phyloP scores from a whole-genome alignment of 92 coral and sea anemone genomes.

The Montipora capitata region DNA sequence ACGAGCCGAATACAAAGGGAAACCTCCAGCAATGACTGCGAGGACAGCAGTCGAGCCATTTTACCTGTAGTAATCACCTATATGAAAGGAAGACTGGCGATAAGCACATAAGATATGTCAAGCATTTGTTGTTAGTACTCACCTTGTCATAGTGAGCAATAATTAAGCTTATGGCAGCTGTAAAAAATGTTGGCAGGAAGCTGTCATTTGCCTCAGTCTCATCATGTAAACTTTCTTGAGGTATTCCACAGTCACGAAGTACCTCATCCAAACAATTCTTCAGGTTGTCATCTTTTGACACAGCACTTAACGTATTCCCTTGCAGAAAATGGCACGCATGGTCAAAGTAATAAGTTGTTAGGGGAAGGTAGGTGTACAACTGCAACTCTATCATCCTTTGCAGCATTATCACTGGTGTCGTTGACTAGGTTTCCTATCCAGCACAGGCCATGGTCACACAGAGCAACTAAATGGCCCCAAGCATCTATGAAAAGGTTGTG shows the following conservation, averaged over 20 bases:
- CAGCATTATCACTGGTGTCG: constrained; percentile 41
- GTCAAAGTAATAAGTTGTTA: too few relatives aligned
- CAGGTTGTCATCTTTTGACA: constrained; percentile 10
- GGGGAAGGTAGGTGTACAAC: too few relatives aligned
- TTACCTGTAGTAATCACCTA: not conserved
- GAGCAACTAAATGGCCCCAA: constrained; percentile 23
- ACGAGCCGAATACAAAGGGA: constrained; percentile 4
- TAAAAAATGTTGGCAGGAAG: too few relatives aligned
- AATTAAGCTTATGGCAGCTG: too few relatives aligned
- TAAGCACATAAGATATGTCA: constrained; percentile 1
- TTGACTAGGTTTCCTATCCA: constrained; percentile 69
- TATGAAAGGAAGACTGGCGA: not conserved
- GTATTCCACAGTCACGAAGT: not conserved
- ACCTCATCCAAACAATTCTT: constrained; percentile 6
- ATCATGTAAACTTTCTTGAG: not conserved
- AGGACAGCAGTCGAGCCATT: constrained; percentile 6
- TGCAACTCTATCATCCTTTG: not conserved
- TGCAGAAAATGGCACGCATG: too few relatives aligned
- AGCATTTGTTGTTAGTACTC: not conserved
- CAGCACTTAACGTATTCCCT: too few relatives aligned
- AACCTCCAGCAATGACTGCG: constrained; percentile 4
- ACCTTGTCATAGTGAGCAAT: too few relatives aligned
- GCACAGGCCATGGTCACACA: constrained; percentile 30
- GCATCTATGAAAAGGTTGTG: constrained; percentile 31
- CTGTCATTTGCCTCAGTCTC: too few relatives aligned